phyloP scores from a whole-genome alignment of 2,113 vertebrate species.

The Hippocampus barbouri region DNA sequence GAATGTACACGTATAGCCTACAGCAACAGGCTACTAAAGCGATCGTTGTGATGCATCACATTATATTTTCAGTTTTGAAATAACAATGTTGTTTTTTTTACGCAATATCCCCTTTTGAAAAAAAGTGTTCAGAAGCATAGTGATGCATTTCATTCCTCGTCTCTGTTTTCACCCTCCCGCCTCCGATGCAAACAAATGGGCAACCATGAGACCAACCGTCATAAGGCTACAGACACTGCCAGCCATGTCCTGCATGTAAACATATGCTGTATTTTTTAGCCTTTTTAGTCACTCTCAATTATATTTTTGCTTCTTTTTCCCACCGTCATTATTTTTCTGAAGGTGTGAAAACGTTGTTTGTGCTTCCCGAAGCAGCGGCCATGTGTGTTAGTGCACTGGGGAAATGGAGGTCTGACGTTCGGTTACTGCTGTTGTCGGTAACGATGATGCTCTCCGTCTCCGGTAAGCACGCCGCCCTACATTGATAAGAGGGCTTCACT shows the following conservation, averaged over 20 bases:
- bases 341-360: slow-evolving; percentile 2
- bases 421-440: slow-evolving; percentile 48
- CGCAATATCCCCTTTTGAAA: neutral
- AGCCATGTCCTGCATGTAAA: slow-evolving; percentile 66
- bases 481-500: slow-evolving; percentile 1
- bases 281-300: slow-evolving; percentile 29
- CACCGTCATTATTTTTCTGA: neutral
- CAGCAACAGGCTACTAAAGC: neutral
- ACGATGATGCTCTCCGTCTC: slow-evolving; percentile 42
- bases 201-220: slow-evolving; percentile 66
- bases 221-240: slow-evolving; percentile 71
- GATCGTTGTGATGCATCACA: neutral
- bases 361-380: neutral
- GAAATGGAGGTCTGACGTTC: slow-evolving; percentile 39
- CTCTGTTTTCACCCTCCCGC: slow-evolving; percentile 16
- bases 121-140: neutral
- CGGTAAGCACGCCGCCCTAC: slow-evolving; percentile 43
- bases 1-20: neutral
- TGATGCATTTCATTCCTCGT: neutral
- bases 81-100: neutral
- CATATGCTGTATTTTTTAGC: slow-evolving; percentile 36
- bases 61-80: neutral
- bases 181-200: slow-evolving; percentile 10
- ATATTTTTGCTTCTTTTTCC: neutral
- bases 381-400: slow-evolving; percentile 51